These are phyloP conservation scores for Cryptus viduatorius DNA, from an alignment of 2,888 invertebrate species.

Conservation along the genomic window DNA sequence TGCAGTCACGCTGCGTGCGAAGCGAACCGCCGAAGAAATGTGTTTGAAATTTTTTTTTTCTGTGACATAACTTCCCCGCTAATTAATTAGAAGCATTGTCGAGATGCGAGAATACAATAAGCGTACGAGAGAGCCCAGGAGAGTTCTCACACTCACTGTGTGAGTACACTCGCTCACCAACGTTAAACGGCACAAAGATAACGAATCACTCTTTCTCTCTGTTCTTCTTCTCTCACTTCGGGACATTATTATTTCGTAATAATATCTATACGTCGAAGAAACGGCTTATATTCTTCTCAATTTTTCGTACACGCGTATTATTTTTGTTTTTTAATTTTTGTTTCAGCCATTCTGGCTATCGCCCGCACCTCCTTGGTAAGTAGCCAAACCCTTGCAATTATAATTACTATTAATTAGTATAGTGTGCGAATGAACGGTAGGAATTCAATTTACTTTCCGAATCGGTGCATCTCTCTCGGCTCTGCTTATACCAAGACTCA, in stretches of 20 bases:
- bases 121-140: conserved; percentile 60
- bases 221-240: conserved; percentile 9
- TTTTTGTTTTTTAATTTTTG: conserved; percentile 66
- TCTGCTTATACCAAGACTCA: neutral
- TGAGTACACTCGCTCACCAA: conserved; percentile 46
- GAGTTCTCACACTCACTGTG: conserved; percentile 71
- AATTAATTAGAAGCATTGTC: conserved; percentile 84
- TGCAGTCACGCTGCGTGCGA: conserved; percentile 49
- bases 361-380: conserved; percentile 80
- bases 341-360: conserved; percentile 82
- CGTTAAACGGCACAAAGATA: conserved; percentile 65
- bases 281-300: conserved; percentile 8
- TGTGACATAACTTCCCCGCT: conserved; percentile 83
- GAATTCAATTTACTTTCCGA: conserved; percentile 24
- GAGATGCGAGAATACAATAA: conserved; percentile 68
- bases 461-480: neutral
- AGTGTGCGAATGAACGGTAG: neutral
- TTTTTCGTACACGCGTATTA: conserved; percentile 17
- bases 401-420: neutral
- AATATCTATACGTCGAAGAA: conserved; percentile 50
- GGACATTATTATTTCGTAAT: conserved; percentile 66
- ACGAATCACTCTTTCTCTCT: conserved; percentile 58
- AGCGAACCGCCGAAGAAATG: conserved; percentile 56
- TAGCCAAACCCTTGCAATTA: conserved; percentile 51
- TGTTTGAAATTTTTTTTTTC: conserved; percentile 74